Evolutionary conservation across 2,797 vertebrate genomes (phyloP), one percentile per base, ranked within the genome.

Genomic region (Poeciliopsis presidionis): DNA sequence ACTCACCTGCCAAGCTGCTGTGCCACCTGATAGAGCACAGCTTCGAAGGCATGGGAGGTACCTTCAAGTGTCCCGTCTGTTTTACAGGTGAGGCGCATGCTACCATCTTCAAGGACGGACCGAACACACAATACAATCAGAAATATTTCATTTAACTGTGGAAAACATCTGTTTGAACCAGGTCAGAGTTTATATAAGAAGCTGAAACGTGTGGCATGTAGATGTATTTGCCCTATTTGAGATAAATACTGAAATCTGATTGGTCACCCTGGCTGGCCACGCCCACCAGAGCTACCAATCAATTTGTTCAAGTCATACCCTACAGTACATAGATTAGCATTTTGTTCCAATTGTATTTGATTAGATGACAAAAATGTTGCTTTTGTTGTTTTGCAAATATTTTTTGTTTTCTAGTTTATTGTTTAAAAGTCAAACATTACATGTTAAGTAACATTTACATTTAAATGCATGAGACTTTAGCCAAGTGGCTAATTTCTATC

Each of bases 1-100:
- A 99, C 95, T 99, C 98, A 94, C 98, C 98, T 69, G 98, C 98
- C 95, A 99, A 99, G 96, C 98, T 99, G 93, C 96, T 99, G 88
- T 99, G 98, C 95, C 98, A 99, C 97, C 97, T 99, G 97, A 99
- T 99, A 89, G 98, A 99, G 95, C 98, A 99, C 96, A 99, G 98
- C 96, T 99, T 99, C 74, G 98, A 99, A 96, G 98, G 98, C 95
- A 99, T 99, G 98, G 98, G 98, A 86, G 98, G 98, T 94, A 99
- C 98, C 94, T 99, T 99, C 96, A 99, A 99, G 96, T 99, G 98
- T 96, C 98, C 98, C 73, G 98, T 99, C 96, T 99, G 98, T 96
- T 99, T 99, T 96, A 99, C 98, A 98, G 98, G 98, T 99, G 96
- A 97, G 30, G 84, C 76, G 70, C 67, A 67, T 41, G 74, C 47